Conservation (phyloP, 1,140 invertebrate species). For the Reticulitermes speratus region DNA sequence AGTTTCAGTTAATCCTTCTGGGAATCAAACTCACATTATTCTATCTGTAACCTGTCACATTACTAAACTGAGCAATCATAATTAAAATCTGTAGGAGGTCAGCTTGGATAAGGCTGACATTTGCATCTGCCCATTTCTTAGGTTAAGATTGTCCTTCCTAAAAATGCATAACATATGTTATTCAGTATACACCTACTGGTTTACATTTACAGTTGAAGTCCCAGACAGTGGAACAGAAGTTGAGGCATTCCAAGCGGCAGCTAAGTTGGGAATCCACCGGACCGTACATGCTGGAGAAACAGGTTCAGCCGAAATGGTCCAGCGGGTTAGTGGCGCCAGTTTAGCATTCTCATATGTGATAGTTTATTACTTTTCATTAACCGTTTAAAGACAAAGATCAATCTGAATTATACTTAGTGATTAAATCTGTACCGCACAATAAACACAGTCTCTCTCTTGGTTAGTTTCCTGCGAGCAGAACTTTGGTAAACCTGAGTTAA, state of each 20-base stretch:
- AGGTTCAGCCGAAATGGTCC: slow-evolving; percentile 49
- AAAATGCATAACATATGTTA: no score
- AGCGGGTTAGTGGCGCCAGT: slow-evolving; percentile 41
- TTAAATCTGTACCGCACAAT: neutral
- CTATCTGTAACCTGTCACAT: no score
- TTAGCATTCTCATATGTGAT: neutral
- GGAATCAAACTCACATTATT: no score
- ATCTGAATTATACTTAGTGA: no score
- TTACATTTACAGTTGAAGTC: slow-evolving; percentile 36
- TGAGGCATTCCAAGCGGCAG: slow-evolving; percentile 46
- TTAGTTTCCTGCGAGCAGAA: neutral
- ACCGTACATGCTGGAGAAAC: slow-evolving; percentile 63
- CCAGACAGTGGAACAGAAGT: slow-evolving; percentile 40
- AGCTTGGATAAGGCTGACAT: no score
- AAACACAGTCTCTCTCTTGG: neutral
- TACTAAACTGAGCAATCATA: no score
- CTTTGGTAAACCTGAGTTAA: neutral
- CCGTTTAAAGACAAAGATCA: no score
- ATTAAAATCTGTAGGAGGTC: no score
- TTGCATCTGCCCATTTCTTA: no score
- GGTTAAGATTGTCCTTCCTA: no score
- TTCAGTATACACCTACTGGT: no score
- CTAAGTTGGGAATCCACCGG: slow-evolving; percentile 50
- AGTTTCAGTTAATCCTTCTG: no score
- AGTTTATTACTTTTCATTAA: neutral